A percentile compares a stretch with the other conserved stretches of the same genome.
phyloP scores from a whole-genome alignment of 1,140 invertebrate species.

The Dufourea novaeangliae region DNA sequence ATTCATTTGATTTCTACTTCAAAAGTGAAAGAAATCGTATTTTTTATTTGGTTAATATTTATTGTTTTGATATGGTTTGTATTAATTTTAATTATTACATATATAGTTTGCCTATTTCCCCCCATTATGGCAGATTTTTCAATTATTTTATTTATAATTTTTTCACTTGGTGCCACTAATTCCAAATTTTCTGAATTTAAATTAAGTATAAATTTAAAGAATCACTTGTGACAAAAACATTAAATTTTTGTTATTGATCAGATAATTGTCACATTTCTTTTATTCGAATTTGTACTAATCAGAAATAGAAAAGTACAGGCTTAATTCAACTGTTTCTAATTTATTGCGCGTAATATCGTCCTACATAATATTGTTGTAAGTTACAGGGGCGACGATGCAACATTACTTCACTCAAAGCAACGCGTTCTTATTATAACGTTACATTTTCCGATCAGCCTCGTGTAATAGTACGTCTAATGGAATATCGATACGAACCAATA shows the following conservation, averaged over 20 bases:
- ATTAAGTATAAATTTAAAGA: too few species aligned
- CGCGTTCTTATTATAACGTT: constrained; percentile 35
- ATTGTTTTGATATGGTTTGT: too few species aligned
- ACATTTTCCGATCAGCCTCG: constrained; percentile 28
- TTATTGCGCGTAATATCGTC: background rate
- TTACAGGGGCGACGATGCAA: constrained; percentile 6
- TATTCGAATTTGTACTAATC: too few species aligned
- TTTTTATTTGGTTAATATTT: background rate
- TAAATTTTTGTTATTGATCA: too few species aligned
- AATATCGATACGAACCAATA: constrained; percentile 27
- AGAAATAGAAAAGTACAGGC: background rate
- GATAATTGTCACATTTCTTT: too few species aligned
- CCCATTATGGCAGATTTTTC: too few species aligned
- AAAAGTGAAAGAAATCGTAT: background rate
- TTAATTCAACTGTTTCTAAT: background rate
- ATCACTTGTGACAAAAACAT: too few species aligned
- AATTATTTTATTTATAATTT: too few species aligned
- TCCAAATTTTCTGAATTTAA: too few species aligned
- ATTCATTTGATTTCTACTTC: background rate
- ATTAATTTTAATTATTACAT: too few species aligned
- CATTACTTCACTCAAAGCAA: background rate
- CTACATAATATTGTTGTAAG: constrained; percentile 3
- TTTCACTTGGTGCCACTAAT: too few species aligned
- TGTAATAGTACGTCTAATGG: constrained; percentile 29
- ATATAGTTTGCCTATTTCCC: too few species aligned